These are phyloP conservation scores for Lasioglossum calceatum DNA, from an alignment of 2,888 invertebrate genomes.

Conservation along the genomic window DNA sequence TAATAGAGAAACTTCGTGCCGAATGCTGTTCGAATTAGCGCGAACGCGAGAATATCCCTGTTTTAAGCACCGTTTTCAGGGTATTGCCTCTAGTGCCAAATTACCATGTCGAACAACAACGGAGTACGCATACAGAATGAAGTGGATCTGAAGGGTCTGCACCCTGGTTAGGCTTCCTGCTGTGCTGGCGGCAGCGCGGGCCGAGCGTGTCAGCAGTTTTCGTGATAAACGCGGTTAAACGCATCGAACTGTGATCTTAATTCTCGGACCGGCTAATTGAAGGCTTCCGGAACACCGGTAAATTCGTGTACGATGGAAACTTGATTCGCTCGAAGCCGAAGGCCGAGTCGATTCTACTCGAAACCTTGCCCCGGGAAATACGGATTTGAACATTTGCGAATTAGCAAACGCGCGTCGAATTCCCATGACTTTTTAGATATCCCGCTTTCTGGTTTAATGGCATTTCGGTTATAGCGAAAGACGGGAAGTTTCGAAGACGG, in stretches of 20 bases:
- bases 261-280: constrained; percentile 32
- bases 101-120: constrained; percentile 68
- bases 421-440: background rate
- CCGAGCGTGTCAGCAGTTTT: constrained; percentile 62
- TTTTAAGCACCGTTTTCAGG: constrained; percentile 57
- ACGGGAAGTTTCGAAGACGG: background rate
- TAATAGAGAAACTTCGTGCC: constrained; percentile 55
- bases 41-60: constrained; percentile 56
- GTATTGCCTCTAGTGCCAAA: constrained; percentile 61
- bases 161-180: constrained; percentile 51
- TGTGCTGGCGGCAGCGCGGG: constrained; percentile 38
- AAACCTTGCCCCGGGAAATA: too few relatives aligned
- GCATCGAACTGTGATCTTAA: constrained; percentile 49
- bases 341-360: too few relatives aligned
- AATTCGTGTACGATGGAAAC: background rate
- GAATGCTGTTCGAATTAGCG: constrained; percentile 54
- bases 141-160: constrained; percentile 54
- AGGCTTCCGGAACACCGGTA: background rate
- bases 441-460: background rate
- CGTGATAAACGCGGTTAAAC: constrained; percentile 47
- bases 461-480: background rate
- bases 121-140: constrained; percentile 61
- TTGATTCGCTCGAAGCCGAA: background rate
- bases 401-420: background rate
- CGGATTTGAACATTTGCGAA: too few relatives aligned